Evolutionary conservation across 2,888 invertebrate genomes (phyloP).

Genomic region (Schizotus pectinicornis): DNA sequence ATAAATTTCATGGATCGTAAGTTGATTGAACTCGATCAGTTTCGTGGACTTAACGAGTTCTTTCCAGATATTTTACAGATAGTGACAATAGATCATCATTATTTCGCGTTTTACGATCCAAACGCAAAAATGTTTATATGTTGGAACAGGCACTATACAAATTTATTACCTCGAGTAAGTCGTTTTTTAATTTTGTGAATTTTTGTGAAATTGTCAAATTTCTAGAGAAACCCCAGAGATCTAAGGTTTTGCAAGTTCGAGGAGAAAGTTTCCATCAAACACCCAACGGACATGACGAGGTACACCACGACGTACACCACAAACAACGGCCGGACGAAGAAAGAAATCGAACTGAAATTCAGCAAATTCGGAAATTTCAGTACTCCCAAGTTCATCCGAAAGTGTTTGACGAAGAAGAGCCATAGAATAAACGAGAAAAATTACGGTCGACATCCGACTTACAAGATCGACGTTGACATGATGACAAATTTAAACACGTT

Average conservation of each 20-base stretch:
- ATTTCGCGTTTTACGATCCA: slow-evolving; percentile 47
- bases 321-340: not conserved
- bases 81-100: slow-evolving; percentile 18
- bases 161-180: slow-evolving; percentile 48
- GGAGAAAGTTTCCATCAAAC: slow-evolving; percentile 23
- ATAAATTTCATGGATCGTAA: slow-evolving; percentile 8
- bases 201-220: slow-evolving; percentile 8
- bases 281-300: not conserved
- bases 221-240: slow-evolving; percentile 40
- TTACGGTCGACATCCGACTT: slow-evolving; percentile 2
- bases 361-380: slow-evolving; percentile 14
- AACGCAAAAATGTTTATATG: slow-evolving; percentile 47
- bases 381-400: slow-evolving; percentile 4
- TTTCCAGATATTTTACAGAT: slow-evolving; percentile 17
- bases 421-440: slow-evolving; percentile 4
- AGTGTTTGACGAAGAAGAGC: slow-evolving; percentile 9
- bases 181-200: not conserved
- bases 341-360: slow-evolving; percentile 15
- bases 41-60: not conserved
- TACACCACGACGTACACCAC: slow-evolving; percentile 10
- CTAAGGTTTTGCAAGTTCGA: slow-evolving; percentile 38
- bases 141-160: slow-evolving; percentile 43
- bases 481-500: slow-evolving; percentile 7
- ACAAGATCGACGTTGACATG: slow-evolving; percentile 5
- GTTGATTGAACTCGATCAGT: not conserved